Conservation (phyloP, 2,888 invertebrate genomes). For the Pogonocherus hispidulus region DNA sequence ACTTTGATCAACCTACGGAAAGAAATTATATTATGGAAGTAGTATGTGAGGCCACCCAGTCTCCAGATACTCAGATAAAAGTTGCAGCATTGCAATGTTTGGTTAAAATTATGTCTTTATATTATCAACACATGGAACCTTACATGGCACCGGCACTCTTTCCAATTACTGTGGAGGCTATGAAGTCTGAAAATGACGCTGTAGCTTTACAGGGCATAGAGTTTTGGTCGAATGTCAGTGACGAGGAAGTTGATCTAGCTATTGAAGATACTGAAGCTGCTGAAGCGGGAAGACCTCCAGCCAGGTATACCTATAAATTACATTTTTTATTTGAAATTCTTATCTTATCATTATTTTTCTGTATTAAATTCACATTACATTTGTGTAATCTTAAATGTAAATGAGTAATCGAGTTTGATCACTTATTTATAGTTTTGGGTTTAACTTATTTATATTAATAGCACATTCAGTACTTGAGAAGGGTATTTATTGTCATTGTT, state of each 20-base stretch:
- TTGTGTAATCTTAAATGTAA: too few relatives aligned
- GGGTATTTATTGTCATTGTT: too few relatives aligned
- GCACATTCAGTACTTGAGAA: too few relatives aligned
- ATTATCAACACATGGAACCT: slow-evolving; percentile 99
- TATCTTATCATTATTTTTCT: too few relatives aligned
- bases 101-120: slow-evolving; percentile 97
- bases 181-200: slow-evolving; percentile 97
- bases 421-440: too few relatives aligned
- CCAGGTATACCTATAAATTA: slow-evolving; percentile 61
- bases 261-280: slow-evolving; percentile 95
- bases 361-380: too few relatives aligned
- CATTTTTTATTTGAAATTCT: too few relatives aligned
- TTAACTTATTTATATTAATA: too few relatives aligned
- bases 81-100: slow-evolving; percentile 98
- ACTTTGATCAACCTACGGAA: slow-evolving; percentile 98
- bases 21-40: slow-evolving; percentile 99
- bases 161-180: slow-evolving; percentile 97
- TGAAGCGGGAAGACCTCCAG: slow-evolving; percentile 94
- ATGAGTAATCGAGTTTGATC: too few relatives aligned
- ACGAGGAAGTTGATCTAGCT: slow-evolving; percentile 97
- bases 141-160: slow-evolving; percentile 99
- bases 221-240: slow-evolving; percentile 99
- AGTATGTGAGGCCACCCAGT: slow-evolving; percentile 98
- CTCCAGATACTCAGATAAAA: slow-evolving; percentile 86
- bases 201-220: slow-evolving; percentile 98